Evolutionary conservation across 2,113 vertebrate species (phyloP).

Genomic region (Thinocorus orbignyianus): DNA sequence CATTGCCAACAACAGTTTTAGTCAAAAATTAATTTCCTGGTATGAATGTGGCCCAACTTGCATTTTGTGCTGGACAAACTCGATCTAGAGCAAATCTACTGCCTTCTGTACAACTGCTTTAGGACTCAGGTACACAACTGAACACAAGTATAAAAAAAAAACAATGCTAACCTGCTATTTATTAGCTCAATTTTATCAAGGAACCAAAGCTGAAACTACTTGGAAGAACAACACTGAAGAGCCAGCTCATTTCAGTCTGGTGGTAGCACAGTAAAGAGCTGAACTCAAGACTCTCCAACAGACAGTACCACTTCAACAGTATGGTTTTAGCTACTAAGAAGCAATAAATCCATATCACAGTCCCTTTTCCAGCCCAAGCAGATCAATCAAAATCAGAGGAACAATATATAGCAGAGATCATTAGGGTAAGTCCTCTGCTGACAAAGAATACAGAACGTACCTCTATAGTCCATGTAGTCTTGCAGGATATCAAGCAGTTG

Average conservation of each 20-base stretch:
- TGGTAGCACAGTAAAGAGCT: background rate
- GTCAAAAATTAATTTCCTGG: constrained; percentile 37
- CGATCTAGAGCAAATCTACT: background rate
- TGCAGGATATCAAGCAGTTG: constrained; percentile 92
- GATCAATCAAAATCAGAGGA: background rate
- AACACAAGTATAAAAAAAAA: background rate
- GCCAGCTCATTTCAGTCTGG: background rate
- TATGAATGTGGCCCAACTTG: background rate
- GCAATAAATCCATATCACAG: background rate
- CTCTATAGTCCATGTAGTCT: constrained; percentile 92
- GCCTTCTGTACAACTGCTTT: background rate
- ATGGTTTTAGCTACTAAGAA: background rate
- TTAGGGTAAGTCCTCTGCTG: background rate
- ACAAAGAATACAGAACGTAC: constrained; percentile 50
- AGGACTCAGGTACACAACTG: background rate
- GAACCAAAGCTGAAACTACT: background rate
- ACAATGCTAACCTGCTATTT: background rate
- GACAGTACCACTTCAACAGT: background rate
- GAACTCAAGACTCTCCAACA: background rate
- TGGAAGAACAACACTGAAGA: background rate
- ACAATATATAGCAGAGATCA: background rate
- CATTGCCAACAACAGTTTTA: constrained; percentile 9
- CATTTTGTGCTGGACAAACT: background rate
- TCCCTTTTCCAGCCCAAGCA: background rate
- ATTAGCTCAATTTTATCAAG: background rate